Percentiles rank a stretch among this genome's conserved stretches.
Conservation (phyloP, 2,888 invertebrate species). For the Gandaritis pyraliata region DNA sequence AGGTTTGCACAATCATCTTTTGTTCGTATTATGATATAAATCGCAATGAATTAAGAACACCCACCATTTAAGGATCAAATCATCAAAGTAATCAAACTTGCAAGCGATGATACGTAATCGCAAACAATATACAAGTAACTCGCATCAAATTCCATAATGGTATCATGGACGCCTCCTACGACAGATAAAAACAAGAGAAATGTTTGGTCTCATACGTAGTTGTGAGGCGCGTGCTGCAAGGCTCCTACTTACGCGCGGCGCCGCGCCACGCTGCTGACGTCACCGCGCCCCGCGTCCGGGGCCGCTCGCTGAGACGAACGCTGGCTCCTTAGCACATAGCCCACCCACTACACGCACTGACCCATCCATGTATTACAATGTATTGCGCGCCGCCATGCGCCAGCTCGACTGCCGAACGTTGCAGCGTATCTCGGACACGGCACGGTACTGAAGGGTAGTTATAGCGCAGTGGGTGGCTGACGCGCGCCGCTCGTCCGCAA, state of each 20-base stretch:
- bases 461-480: conserved; percentile 27
- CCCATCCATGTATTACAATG: too few species aligned
- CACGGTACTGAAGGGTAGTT: neutral
- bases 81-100: too few species aligned
- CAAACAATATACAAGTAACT: too few species aligned
- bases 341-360: neutral
- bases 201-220: conserved; percentile 27
- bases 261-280: conserved; percentile 20
- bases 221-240: conserved; percentile 2
- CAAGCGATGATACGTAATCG: too few species aligned
- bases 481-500: conserved; percentile 58
- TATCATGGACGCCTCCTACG: conserved; percentile 11
- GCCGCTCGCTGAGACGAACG: conserved; percentile 5
- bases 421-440: neutral
- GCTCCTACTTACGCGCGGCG: conserved; percentile 14
- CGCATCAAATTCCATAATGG: too few species aligned
- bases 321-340: conserved; percentile 18
- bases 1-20: too few species aligned
- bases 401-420: too few species aligned
- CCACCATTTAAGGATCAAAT: too few species aligned
- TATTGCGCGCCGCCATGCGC: neutral
- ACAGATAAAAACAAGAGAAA: conserved; percentile 24
- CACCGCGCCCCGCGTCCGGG: conserved; percentile 8
- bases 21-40: too few species aligned
- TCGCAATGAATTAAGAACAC: too few species aligned